These are phyloP conservation scores for Ceratitis capitata DNA, from an alignment of 1,140 invertebrate genomes.

Conservation along the genomic window DNA sequence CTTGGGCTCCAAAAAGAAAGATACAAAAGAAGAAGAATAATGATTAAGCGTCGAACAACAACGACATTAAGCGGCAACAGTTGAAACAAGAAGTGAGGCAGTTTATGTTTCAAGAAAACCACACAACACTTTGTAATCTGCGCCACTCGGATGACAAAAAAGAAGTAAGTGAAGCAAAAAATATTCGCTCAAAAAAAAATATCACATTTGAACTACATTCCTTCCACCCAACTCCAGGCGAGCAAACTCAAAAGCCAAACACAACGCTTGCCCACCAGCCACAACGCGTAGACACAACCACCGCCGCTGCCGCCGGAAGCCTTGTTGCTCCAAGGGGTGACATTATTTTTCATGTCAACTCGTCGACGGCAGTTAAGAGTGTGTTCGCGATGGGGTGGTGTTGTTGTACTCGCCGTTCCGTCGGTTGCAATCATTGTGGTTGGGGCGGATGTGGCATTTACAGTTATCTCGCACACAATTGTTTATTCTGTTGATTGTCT, in stretches of 20 bases:
- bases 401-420: too few species aligned
- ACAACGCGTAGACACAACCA: not conserved
- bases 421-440: not conserved
- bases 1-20: not conserved
- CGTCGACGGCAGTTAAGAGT: not conserved
- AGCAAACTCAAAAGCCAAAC: not conserved
- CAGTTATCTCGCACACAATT: constrained; percentile 42
- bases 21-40: not conserved
- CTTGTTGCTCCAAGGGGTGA: constrained; percentile 51
- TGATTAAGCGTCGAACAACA: constrained; percentile 9
- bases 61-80: not conserved
- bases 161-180: not conserved
- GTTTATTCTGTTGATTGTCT: constrained; percentile 57
- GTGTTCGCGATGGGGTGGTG: not conserved
- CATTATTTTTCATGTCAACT: constrained; percentile 64
- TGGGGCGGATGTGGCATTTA: not conserved
- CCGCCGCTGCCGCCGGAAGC: not conserved
- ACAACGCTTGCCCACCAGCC: not conserved
- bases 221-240: not conserved
- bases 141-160: not conserved
- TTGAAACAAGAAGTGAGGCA: not conserved
- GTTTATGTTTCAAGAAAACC: not conserved
- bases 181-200: not conserved
- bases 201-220: not conserved
- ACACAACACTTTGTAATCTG: not conserved